phyloP scores from a whole-genome alignment of 2,797 vertebrate genomes.

The Gadopsis marmoratus region DNA sequence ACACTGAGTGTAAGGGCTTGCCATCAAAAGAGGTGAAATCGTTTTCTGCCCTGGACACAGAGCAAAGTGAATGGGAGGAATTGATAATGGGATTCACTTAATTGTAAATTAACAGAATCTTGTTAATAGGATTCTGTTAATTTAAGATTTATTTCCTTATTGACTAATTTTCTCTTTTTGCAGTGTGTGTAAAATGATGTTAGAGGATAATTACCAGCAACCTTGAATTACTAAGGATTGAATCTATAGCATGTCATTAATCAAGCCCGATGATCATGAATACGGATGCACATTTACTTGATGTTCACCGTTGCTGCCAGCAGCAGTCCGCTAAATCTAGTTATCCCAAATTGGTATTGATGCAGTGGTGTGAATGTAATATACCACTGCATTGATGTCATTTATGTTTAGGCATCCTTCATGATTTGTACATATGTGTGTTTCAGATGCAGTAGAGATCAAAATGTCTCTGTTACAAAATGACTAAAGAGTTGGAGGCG shows the following conservation, averaged over 20 bases:
- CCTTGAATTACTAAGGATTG: constrained; percentile 71
- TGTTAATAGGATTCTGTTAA: constrained; percentile 83
- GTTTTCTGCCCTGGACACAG: constrained; percentile 71
- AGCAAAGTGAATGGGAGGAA: constrained; percentile 66
- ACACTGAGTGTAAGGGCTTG: constrained; percentile 76
- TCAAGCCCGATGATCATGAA: constrained; percentile 71
- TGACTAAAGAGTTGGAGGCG: constrained; percentile 34
- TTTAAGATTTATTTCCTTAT: constrained; percentile 81
- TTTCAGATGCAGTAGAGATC: constrained; percentile 22
- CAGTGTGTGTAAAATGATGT: constrained; percentile 74
- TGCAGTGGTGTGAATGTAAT: constrained; percentile 37
- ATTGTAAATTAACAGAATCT: constrained; percentile 83
- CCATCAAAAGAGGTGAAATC: constrained; percentile 73
- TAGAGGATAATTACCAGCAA: constrained; percentile 70
- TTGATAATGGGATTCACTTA: constrained; percentile 80
- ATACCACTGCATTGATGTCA: constrained; percentile 27
- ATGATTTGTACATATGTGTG: constrained; percentile 14
- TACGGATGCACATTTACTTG: constrained; percentile 67
- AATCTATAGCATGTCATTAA: constrained; percentile 71
- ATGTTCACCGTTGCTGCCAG: constrained; percentile 47
- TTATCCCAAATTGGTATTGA: constrained; percentile 63
- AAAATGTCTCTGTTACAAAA: constrained; percentile 36
- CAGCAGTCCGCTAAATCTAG: constrained; percentile 47
- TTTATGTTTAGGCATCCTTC: constrained; percentile 35
- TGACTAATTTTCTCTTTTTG: constrained; percentile 76